Percentiles rank a stretch among this genome's conserved stretches.
phyloP scores from a whole-genome alignment of 2,888 invertebrate genomes.

The Abscondita cerata region DNA sequence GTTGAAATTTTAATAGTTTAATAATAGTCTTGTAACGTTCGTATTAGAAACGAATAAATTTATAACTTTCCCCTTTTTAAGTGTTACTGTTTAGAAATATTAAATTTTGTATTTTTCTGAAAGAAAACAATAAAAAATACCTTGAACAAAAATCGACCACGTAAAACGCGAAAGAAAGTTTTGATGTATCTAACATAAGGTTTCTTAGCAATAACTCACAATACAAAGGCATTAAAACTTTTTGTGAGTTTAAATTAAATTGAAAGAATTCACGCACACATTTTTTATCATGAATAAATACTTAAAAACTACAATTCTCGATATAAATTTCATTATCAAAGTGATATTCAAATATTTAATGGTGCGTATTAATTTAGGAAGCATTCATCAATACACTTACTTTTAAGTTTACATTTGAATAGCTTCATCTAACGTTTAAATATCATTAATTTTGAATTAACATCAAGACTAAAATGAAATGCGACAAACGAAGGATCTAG shows the following conservation, averaged over 20 bases:
- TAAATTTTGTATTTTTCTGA: too few relatives aligned
- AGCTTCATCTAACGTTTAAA: too few relatives aligned
- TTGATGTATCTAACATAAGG: neutral
- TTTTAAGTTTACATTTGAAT: too few relatives aligned
- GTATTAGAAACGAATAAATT: too few relatives aligned
- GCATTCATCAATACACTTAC: neutral
- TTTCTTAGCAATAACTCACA: conserved; percentile 14
- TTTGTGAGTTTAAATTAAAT: conserved; percentile 12
- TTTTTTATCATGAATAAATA: conserved; percentile 8
- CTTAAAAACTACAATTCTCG: neutral
- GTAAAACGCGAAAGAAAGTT: neutral
- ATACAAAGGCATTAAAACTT: conserved; percentile 16
- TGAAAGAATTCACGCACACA: conserved; percentile 17
- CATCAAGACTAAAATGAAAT: too few relatives aligned
- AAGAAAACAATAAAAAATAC: neutral
- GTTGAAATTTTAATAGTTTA: too few relatives aligned
- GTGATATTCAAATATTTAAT: neutral
- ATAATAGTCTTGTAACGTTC: too few relatives aligned
- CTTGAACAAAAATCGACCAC: neutral
- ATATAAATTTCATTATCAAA: neutral
- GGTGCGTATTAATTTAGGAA: neutral
- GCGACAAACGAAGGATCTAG: too few relatives aligned
- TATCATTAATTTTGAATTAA: too few relatives aligned
- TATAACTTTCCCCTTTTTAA: too few relatives aligned
- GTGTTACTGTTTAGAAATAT: too few relatives aligned